Conservation (phyloP, 2,888 invertebrate species). For the Tetranychus piercei region DNA sequence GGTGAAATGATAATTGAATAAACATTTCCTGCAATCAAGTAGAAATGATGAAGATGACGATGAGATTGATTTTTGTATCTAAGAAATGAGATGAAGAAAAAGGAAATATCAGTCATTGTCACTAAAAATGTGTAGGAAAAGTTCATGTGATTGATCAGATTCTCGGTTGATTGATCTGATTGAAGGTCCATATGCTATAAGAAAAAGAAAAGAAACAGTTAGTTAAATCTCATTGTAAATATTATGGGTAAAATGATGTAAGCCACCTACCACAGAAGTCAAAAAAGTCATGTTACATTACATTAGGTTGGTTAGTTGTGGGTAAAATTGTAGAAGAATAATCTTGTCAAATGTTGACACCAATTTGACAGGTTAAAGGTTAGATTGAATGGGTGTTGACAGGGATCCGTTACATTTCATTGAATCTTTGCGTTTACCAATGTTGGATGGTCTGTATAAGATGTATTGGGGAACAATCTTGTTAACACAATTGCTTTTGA, state of each 20-base stretch:
- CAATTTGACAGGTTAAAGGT: neutral
- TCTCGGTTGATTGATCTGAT: neutral
- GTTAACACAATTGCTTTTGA: neutral
- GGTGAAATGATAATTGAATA: too few species aligned
- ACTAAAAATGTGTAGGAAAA: neutral
- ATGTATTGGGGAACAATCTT: neutral
- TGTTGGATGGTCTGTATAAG: neutral
- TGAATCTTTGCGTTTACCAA: neutral
- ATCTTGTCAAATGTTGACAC: neutral
- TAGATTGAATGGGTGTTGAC: neutral
- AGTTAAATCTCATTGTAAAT: neutral
- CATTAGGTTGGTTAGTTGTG: neutral
- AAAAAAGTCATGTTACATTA: neutral
- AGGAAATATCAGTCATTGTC: neutral
- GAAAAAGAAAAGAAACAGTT: too few species aligned
- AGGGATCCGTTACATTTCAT: constrained; percentile 1
- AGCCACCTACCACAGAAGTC: neutral
- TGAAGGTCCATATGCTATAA: neutral
- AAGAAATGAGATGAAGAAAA: too few species aligned
- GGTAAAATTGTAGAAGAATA: neutral
- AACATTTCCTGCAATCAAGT: too few species aligned
- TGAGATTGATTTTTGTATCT: neutral
- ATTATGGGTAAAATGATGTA: neutral
- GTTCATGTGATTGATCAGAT: neutral
- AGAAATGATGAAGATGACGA: neutral